Base-by-base conservation (phyloP, 53 echinoderm and acorn worm species). In the Arbacia lixula region DNA sequence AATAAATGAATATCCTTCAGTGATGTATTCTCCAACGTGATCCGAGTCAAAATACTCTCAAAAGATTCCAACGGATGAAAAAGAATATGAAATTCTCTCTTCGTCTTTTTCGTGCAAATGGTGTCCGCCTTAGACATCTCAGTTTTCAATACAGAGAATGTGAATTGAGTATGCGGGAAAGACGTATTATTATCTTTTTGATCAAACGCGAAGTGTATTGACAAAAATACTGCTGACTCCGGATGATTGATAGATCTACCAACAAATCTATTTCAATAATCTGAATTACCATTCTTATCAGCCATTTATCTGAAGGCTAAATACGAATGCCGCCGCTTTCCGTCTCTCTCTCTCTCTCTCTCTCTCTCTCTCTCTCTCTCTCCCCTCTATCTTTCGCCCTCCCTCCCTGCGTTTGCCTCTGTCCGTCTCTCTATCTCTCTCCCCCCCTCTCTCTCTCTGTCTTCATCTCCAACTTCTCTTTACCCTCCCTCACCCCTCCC, bases 271-370 rank as follows among this genome's bases (percentile, higher is more conserved):
- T 46, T 75, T 54, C 53, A 75, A 41, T 71, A 38, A 75, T 16
- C 21, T 56, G 57, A 75, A 75, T 75, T 2, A 53, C 55, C 52
- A 40, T 6, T 53, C 38, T 75, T 75, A 75, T 75, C 75, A 75
- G 53, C 53, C 33, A 75, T 55, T 54, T 31, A 54, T 75, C 75
- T 53, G 55, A 33, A 75, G 54, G 75, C 66, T 38, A 66, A 36
- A 37, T 66, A 12, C 66, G 22, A 66, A 36, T 56, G 56, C 21
- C 21, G n/a, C 14, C 34, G 31, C 63, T 32, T 62, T 16, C 63
- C 32, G 12, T n/a, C 22, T 36, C 34, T 10, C 22, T 20, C 20
- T 66, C 22, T 36, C 0, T 1, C 36, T 36, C 20, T 36, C 36
- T 66, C 3, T 22, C n/a, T 66, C 38, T 2, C n/a, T 37, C 36